Evolutionary conservation across 2,113 vertebrate species (phyloP), one percentile per base, ranked within the genome.

Genomic region (Hyperoodon ampullatus): DNA sequence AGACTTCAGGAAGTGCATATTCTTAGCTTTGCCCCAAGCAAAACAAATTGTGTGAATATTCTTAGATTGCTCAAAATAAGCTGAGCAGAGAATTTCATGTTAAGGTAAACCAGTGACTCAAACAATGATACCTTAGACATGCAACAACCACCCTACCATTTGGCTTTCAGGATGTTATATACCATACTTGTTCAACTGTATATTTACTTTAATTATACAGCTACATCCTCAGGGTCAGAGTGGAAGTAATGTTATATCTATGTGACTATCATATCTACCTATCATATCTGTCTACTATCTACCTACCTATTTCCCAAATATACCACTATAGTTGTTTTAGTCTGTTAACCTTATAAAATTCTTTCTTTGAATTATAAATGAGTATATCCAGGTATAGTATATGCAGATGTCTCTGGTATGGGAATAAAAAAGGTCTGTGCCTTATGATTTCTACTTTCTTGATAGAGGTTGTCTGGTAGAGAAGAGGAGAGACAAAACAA

Each of bases 21-120:
- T 95, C 78, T 93, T 75, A 90, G 47, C 61, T 92, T 89, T 70
- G n/a, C 65, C 74, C 14, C 26, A 77, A 90, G 92, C 30, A 94
- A 95, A 94, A 88, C 24, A 94, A 89, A 80, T 65, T 84, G 47
- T 14, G 8, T 85, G 55, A 71, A n/a, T 66, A 81, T 90, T 68
- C 66, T 83, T 94, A 90, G 80, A 60, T 50, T 84, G 28, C 24
- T 92, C 30, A 90, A 33, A 87, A 66, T 42, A 24, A 71, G 68
- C 30, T 42, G 26, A 95, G 24, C 50, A 63, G 78, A 80, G 4
- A 15, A 28, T 93, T 84, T 80, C 24, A 35, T 7, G 39, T 16
- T 65, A 74, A 16, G 44, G 84, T n/a, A 93, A 88, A 33, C 70
- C 66, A 58, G 26, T 50, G 28, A 28, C 35, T 84, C 50, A 95